Base-by-base conservation (phyloP, 2,113 vertebrate species). In the Notarius lentiginosus region DNA sequence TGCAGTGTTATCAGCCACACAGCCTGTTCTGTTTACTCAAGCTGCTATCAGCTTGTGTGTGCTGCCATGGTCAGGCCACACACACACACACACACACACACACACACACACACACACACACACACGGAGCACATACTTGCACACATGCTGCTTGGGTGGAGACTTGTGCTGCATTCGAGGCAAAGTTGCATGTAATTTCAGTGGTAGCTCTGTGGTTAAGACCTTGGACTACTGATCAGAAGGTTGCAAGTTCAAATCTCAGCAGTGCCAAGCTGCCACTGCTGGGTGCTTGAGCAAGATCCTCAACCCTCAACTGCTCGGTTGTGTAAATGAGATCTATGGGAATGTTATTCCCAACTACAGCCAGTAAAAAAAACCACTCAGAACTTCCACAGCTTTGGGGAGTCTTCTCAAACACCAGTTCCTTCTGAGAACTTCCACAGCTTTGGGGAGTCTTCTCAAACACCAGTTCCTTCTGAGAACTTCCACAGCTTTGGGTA, bases 21-120 rank as follows among this genome's bases (percentile, higher is more conserved):
- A 41, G 87, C 82, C 85, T 70, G 84, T 84, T 86, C 84, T 91
- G 89, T 91, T 92, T 91, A 88, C 85, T 91, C 89, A 83, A 92
- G 81, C 89, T 76, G 73, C 90, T 91, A 90, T 92, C 88, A 82
- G 89, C 86, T 88, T 82, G 88, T 88, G 89, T 89, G 87, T 83
- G 83, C 83, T 82, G 89, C 87, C 87, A 84, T 65, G 66, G 75
- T 75, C 27, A 61, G 8, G 34, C 70, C 18, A 73, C 41, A 17
- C 66, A 70, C 27, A 70, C 27, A 18, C 66, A 34, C 66, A 8
- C 27, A 22, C 41, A 17, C 66, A 70, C 27, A 70, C 27, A 18
- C 66, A 34, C 66, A 3, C 27, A n/a, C 27, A 17, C 27, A 17
- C 27, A 17, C 66, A 34, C n/a, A 68, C n/a, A 68, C 65, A 68